phyloP scores from a whole-genome alignment of 1,140 invertebrate genomes.

The Drosophila kurseongensis region DNA sequence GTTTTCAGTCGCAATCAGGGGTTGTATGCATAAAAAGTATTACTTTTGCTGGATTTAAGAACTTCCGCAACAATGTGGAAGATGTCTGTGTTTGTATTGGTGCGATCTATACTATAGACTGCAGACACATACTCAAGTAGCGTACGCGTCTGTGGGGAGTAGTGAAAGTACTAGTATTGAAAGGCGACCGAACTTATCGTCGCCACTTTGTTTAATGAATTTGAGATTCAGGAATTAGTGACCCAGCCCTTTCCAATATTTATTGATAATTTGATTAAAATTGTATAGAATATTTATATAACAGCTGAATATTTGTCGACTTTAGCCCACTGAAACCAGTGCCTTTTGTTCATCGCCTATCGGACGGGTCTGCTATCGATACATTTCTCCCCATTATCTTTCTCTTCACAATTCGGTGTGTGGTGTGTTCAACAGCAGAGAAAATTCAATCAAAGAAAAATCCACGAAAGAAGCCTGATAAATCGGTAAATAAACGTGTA shows the following conservation, averaged over 20 bases:
- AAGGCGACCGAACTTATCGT: constrained; percentile 22
- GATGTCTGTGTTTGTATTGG: constrained; percentile 48
- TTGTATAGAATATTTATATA: background rate
- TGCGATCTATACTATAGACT: constrained; percentile 32
- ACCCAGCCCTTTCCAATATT: background rate
- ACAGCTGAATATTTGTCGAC: background rate
- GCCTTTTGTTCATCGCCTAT: constrained; percentile 4
- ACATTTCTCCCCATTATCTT: constrained; percentile 42
- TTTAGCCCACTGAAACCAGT: background rate
- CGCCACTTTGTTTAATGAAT: background rate
- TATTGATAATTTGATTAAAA: too few species aligned
- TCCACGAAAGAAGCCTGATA: constrained; percentile 30
- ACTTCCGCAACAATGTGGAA: constrained; percentile 54
- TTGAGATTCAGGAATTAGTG: too few species aligned
- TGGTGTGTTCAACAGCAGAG: constrained; percentile 73
- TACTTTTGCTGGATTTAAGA: constrained; percentile 20
- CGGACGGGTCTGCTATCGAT: constrained; percentile 27
- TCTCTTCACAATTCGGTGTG: constrained; percentile 63
- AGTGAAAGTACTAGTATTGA: constrained; percentile 30
- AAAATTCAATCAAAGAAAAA: constrained; percentile 69
- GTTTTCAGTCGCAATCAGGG: constrained; percentile 26
- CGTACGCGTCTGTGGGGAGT: constrained; percentile 30
- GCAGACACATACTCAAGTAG: constrained; percentile 39
- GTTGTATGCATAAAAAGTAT: background rate
- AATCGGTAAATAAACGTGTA: constrained; percentile 65